These are phyloP conservation scores for Trimorus sp. DNA, from an alignment of 2,888 invertebrate genomes.

Conservation along the genomic window DNA sequence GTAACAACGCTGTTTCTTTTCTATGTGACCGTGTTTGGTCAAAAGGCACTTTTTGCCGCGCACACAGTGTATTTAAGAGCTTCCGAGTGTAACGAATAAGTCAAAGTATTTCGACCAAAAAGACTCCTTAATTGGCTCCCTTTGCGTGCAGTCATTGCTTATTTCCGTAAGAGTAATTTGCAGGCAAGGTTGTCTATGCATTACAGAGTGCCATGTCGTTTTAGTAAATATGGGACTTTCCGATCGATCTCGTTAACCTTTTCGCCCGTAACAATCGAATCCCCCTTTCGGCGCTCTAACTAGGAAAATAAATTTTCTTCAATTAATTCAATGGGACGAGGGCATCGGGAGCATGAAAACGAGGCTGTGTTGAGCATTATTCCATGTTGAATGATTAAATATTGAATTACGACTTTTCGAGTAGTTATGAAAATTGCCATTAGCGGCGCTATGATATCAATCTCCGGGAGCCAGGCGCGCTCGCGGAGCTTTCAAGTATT, in stretches of 20 bases:
- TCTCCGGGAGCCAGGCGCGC: too few relatives aligned
- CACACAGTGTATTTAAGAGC: neutral
- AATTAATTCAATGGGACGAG: neutral
- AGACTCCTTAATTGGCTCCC: constrained; percentile 20
- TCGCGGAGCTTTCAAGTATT: too few relatives aligned
- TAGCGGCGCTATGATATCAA: too few relatives aligned
- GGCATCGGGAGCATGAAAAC: too few relatives aligned
- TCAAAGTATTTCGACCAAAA: constrained; percentile 18
- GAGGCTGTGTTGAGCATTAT: too few relatives aligned
- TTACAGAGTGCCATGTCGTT: constrained; percentile 30
- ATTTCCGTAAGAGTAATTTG: constrained; percentile 35
- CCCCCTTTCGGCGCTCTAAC: constrained; percentile 10
- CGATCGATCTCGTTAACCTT: constrained; percentile 51
- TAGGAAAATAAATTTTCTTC: constrained; percentile 4
- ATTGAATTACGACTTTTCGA: too few relatives aligned
- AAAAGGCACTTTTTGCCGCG: too few relatives aligned
- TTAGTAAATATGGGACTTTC: constrained; percentile 39
- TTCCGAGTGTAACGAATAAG: constrained; percentile 5
- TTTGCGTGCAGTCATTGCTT: constrained; percentile 20
- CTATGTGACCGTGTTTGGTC: too few relatives aligned
- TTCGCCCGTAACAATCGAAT: constrained; percentile 24
- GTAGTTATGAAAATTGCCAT: too few relatives aligned
- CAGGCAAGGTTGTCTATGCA: constrained; percentile 13
- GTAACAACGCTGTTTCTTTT: too few relatives aligned
- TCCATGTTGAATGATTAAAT: too few relatives aligned